phyloP scores from a whole-genome alignment of 1,140 invertebrate genomes.

The Atopsyche davidsoni region DNA sequence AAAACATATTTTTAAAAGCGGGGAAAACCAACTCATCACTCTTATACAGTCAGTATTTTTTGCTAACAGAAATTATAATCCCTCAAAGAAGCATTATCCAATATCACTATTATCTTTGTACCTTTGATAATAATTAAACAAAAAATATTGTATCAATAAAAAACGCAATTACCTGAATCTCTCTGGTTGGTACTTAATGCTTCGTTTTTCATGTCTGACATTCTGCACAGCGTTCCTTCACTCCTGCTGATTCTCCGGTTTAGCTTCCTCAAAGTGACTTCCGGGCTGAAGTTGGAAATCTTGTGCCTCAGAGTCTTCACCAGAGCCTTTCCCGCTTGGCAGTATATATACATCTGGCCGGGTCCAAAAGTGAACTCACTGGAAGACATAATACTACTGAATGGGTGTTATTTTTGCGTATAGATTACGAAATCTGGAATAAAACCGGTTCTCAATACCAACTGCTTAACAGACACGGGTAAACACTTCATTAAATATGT shows the following conservation, averaged over 20 bases:
- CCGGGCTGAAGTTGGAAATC: constrained; percentile 5
- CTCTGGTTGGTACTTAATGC: constrained; percentile 13
- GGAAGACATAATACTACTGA: constrained; percentile 3
- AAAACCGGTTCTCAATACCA: too few relatives aligned
- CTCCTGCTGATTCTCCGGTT: constrained; percentile 26
- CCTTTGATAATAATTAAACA: too few relatives aligned
- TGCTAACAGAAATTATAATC: too few relatives aligned
- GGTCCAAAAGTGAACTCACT: constrained; percentile 15
- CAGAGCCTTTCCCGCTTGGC: constrained; percentile 6
- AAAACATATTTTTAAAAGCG: too few relatives aligned
- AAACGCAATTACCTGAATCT: constrained; percentile 22
- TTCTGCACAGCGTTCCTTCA: constrained; percentile 22
- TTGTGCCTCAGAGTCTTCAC: constrained; percentile 3
- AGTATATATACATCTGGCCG: constrained; percentile 11
- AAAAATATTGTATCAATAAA: background rate
- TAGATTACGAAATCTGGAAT: too few relatives aligned
- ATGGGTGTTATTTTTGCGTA: too few relatives aligned
- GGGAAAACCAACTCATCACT: too few relatives aligned
- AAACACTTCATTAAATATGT: too few relatives aligned
- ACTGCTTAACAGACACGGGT: too few relatives aligned
- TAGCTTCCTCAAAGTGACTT: constrained; percentile 17
- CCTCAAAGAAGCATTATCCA: too few relatives aligned
- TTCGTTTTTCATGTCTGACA: constrained; percentile 8
- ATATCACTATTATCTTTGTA: too few relatives aligned
- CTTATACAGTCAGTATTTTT: too few relatives aligned